These are phyloP conservation scores for Pogonocichla stellata DNA, from an alignment of 2,113 vertebrate genomes.

Conservation along the genomic window DNA sequence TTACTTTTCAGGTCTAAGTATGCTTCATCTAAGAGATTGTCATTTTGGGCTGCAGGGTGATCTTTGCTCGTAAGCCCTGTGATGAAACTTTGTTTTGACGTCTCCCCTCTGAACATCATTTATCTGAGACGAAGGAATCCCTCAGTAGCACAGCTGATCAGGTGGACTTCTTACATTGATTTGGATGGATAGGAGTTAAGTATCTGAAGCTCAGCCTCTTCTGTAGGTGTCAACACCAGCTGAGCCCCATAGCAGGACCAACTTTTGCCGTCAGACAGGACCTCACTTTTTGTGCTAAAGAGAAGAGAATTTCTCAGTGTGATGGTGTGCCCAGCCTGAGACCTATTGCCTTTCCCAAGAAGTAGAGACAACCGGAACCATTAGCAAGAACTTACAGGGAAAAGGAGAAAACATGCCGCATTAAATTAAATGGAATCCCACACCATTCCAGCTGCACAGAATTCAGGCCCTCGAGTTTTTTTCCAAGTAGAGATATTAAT, in stretches of 20 bases:
- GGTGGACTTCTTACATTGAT: not conserved
- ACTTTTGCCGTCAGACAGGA: not conserved
- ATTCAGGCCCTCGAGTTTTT: not conserved
- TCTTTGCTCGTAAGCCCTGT: not conserved
- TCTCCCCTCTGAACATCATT: not conserved
- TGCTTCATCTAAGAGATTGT: not conserved
- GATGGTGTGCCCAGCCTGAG: not conserved
- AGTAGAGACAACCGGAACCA: not conserved
- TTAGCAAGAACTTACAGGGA: not conserved
- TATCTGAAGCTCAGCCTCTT: not conserved
- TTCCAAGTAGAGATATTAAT: constrained; percentile 30
- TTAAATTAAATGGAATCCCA: not conserved
- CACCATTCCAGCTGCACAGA: not conserved
- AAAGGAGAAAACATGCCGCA: not conserved
- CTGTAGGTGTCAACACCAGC: not conserved
- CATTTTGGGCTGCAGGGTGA: not conserved
- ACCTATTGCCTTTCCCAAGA: not conserved
- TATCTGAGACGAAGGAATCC: not conserved
- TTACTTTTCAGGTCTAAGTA: not conserved
- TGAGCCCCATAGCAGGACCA: not conserved
- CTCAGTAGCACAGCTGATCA: not conserved
- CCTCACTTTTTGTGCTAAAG: not conserved
- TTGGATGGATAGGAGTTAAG: not conserved
- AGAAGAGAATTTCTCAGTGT: not conserved
- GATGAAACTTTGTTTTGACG: not conserved